Evolutionary conservation across 1,140 invertebrate species (phyloP).

Genomic region (Spodoptera litura): DNA sequence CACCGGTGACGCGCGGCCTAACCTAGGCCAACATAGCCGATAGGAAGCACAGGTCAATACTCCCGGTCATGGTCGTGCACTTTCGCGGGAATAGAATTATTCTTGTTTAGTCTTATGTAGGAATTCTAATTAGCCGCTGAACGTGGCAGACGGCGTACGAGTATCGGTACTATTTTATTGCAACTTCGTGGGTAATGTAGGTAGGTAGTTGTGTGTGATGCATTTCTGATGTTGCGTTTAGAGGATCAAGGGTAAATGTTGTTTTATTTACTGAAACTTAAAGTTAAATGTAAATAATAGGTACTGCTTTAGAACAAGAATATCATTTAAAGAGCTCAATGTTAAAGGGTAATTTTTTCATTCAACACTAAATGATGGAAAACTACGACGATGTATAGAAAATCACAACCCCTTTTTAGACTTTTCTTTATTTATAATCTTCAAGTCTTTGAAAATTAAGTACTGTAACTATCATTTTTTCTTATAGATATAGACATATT

Average conservation of each 20-base stretch:
- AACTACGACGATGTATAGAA: no score
- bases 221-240: not conserved
- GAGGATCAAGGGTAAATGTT: not conserved
- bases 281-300: no score
- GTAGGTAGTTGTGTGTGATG: not conserved
- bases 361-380: no score
- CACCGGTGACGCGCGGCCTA: constrained; percentile 65
- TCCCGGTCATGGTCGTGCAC: constrained; percentile 80
- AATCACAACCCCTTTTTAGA: no score
- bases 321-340: no score
- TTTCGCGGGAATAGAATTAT: constrained; percentile 75
- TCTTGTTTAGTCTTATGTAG: constrained; percentile 72
- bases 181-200: not conserved
- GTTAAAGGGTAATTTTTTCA: no score
- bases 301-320: no score
- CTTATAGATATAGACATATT: no score
- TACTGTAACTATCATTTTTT: no score
- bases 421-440: no score
- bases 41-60: constrained; percentile 81
- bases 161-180: constrained; percentile 38
- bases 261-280: no score
- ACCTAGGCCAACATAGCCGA: constrained; percentile 81
- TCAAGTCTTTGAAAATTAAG: no score
- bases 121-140: constrained; percentile 63
- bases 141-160: constrained; percentile 11